Evolutionary conservation across 2,113 vertebrate genomes (phyloP), one percentile per base, ranked within the genome.

Genomic region (Semicossyphus pulcher): DNA sequence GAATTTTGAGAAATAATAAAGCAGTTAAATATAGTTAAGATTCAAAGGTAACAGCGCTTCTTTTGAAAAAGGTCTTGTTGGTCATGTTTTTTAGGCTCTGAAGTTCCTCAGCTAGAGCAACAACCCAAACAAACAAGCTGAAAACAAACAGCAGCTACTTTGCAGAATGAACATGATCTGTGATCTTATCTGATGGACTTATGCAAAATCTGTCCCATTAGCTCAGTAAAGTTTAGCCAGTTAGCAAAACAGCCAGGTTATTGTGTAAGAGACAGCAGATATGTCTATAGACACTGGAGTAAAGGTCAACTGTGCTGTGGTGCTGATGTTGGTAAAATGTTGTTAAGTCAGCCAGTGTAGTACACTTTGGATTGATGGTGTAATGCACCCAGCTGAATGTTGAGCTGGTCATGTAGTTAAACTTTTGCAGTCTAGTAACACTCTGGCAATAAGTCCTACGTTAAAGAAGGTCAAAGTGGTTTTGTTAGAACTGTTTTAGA

Each of bases 291-390:
- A 47, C 36, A 3, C 23, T 4, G 3, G 66, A 29, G 26, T 59
- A 83, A 86, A 87, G 80, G 74, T 85, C 77, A 73, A 18, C 37
- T 28, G 20, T 31, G 54, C 16, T 28, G 37, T 39, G 72, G 21
- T 77, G 79, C 64, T 85, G 85, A 74, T 80, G 54, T 69, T 78
- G 54, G 47, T 54, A 47, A 32, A 63, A 29, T 44, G 26, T 39
- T 72, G 20, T 34, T 36, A 39, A 74, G 49, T 72, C 39, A 61
- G 59, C 48, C 18, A 4, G 45, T 58, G 26, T 49, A 47, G 39
- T 11, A 69, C 20, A 59, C 12, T 51, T 63, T 54, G 0, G 18
- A 59, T 48, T 67, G 26, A 41, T 31, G 20, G 3, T 37, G 21
- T 44, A 10, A 26, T 0, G 42, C 26, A 29, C 25, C 41, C 21